Evolutionary conservation across 2,888 invertebrate genomes (phyloP).

Genomic region (Volucella inflata): DNA sequence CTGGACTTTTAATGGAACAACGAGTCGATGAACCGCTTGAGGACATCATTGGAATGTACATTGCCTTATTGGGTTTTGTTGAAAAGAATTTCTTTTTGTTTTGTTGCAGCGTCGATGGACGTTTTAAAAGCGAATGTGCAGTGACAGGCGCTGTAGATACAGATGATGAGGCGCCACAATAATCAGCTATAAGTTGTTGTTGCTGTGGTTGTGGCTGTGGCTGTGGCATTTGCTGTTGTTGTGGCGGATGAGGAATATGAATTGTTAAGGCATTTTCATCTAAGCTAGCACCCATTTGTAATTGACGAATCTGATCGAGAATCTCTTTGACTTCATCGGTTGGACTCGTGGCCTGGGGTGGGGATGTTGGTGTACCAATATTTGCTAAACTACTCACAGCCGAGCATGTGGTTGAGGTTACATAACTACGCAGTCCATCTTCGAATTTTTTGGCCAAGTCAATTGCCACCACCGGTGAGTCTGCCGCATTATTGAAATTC

Average conservation of each 20-base stretch:
- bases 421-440: constrained; percentile 81
- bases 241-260: constrained; percentile 64
- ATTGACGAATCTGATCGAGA: constrained; percentile 89
- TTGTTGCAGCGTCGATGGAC: constrained; percentile 81
- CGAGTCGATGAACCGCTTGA: constrained; percentile 78
- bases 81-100: constrained; percentile 84
- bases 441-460: constrained; percentile 79
- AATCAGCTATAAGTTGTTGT: constrained; percentile 61
- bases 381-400: constrained; percentile 89
- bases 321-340: constrained; percentile 90
- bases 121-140: constrained; percentile 77
- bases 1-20: constrained; percentile 82
- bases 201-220: constrained; percentile 11
- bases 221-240: constrained; percentile 23
- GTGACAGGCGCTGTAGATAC: constrained; percentile 58
- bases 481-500: constrained; percentile 76
- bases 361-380: constrained; percentile 88
- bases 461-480: constrained; percentile 77
- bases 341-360: constrained; percentile 92
- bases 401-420: constrained; percentile 86
- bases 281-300: constrained; percentile 84
- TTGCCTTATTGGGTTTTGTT: constrained; percentile 86
- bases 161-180: constrained; percentile 64
- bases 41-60: constrained; percentile 87
- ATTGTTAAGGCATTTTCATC: constrained; percentile 80